These are phyloP conservation scores for Caenorhabditis brenneri DNA, from an alignment of 1,140 invertebrate species.

Conservation along the genomic window DNA sequence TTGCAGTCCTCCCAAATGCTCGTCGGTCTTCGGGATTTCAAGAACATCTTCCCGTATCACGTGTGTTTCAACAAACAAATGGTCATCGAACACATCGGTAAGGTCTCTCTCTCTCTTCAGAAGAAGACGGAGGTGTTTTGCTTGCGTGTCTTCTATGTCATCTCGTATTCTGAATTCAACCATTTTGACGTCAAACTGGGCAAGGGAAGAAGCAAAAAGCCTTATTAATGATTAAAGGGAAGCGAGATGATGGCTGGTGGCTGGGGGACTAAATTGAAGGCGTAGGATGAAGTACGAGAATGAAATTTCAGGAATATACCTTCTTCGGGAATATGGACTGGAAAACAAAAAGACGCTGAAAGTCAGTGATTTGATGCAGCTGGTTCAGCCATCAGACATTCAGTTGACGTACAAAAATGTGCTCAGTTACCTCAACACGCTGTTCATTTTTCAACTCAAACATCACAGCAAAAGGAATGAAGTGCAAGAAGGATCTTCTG, in stretches of 20 bases:
- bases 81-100: constrained; percentile 58
- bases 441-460: constrained; percentile 58
- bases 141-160: neutral
- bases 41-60: constrained; percentile 55
- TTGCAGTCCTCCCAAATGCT: constrained; percentile 29
- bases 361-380: constrained; percentile 48
- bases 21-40: constrained; percentile 42
- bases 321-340: constrained; percentile 50
- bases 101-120: neutral
- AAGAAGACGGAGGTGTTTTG: neutral
- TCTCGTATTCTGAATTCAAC: neutral
- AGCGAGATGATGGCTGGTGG: neutral
- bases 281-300: neutral
- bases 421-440: constrained; percentile 51
- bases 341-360: constrained; percentile 53
- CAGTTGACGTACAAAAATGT: constrained; percentile 57
- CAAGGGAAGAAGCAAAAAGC: neutral
- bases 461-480: constrained; percentile 53
- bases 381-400: constrained; percentile 48
- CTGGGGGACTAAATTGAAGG: neutral
- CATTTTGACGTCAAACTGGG: constrained; percentile 19
- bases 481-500: constrained; percentile 41
- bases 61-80: constrained; percentile 58
- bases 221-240: neutral
- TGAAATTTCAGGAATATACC: constrained; percentile 23